These are phyloP conservation scores for Rosalia funebris DNA, from an alignment of 2,888 invertebrate genomes.

Conservation along the genomic window DNA sequence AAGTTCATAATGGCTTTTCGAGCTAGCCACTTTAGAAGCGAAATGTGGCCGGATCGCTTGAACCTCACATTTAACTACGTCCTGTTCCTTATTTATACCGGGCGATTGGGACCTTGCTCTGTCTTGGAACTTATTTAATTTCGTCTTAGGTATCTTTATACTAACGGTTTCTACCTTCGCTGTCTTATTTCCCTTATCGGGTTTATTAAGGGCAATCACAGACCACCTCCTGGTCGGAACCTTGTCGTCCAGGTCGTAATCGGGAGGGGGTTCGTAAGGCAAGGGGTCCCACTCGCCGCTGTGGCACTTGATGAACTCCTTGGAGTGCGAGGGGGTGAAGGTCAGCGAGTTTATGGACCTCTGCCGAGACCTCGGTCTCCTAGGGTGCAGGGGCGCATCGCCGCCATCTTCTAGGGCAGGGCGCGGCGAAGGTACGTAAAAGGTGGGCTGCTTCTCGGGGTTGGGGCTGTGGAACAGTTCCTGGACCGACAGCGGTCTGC, in stretches of 20 bases:
- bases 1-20: slow-evolving; percentile 59
- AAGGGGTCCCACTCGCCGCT: slow-evolving; percentile 57
- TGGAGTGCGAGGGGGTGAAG: slow-evolving; percentile 49
- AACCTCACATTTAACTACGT: slow-evolving; percentile 40
- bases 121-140: slow-evolving; percentile 53
- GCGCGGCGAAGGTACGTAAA: slow-evolving; percentile 76
- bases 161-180: slow-evolving; percentile 52
- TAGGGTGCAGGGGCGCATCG: no score
- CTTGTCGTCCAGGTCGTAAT: slow-evolving; percentile 57
- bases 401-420: slow-evolving; percentile 30
- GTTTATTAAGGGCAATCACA: slow-evolving; percentile 52
- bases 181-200: slow-evolving; percentile 25
- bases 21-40: slow-evolving; percentile 55
- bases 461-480: slow-evolving; percentile 68
- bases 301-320: slow-evolving; percentile 59
- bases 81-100: slow-evolving; percentile 56
- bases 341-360: slow-evolving; percentile 47
- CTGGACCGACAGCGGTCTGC: slow-evolving; percentile 76
- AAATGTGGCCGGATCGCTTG: slow-evolving; percentile 48
- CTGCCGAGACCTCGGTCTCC: slow-evolving; percentile 52
- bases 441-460: slow-evolving; percentile 68
- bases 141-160: slow-evolving; percentile 61
- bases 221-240: slow-evolving; percentile 56
- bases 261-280: slow-evolving; percentile 62
- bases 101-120: slow-evolving; percentile 62